Evolutionary conservation across 2,113 vertebrate genomes (phyloP), one percentile per base, ranked within the genome.

Genomic region (Campylomormyrus tamandua): DNA sequence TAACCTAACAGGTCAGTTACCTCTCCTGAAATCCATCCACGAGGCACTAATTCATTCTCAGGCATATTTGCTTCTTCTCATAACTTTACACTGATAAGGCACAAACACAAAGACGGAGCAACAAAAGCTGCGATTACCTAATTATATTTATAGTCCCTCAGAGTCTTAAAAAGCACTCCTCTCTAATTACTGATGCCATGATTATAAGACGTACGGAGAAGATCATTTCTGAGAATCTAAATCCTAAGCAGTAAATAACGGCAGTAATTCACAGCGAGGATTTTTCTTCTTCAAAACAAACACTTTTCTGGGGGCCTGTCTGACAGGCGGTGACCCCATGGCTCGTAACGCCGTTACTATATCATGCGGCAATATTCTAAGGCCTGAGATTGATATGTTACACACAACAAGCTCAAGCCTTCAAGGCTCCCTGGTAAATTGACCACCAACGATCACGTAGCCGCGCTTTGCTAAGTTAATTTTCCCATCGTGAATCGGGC

Each of bases 101-200:
- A 52, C 45, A 89, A 91, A 90, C 90, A 88, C 90, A 87, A 91
- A 87, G 48, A 87, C 86, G 50, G 49, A 15, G 13, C 46, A 48
- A 88, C 42, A 94, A 94, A 95, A 94, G 93, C 94, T 95, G 94
- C 95, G 95, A 96, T 96, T 95, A 95, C 94, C 93, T 96, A 96
- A 96, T 96, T 94, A 95, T 93, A 96, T 95, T 96, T 95, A 94
- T 95, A 95, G 94, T 94, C 93, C 93, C 93, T 92, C 94, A 94
- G 88, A 93, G 92, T 90, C 92, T 92, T 94, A 92, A 58, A 94
- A 95, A 93, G 93, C 88, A 94, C 94, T 92, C 88, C 88, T 91
- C 93, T 92, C 93, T 95, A 94, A 95, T 95, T 94, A 95, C 92
- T 92, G 93, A 90, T 93, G 91, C 90, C 90, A 91, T 94, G 95